These are phyloP conservation scores for Cerceris ruficornis DNA, from an alignment of 2,888 invertebrate genomes.

Conservation along the genomic window DNA sequence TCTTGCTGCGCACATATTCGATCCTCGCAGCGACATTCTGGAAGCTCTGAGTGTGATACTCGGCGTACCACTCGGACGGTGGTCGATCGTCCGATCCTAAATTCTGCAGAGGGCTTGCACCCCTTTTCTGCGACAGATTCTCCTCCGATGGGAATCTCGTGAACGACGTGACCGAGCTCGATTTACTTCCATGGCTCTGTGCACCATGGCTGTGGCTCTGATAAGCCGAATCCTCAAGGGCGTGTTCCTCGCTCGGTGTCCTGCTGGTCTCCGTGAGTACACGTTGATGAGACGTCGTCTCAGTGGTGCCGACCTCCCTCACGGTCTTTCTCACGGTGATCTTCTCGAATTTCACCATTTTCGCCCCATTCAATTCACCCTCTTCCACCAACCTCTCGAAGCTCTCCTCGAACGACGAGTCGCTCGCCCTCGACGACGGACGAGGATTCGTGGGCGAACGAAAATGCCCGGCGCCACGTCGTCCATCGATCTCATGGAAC, in stretches of 20 bases:
- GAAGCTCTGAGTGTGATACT: conserved; percentile 84
- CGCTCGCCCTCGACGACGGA: conserved; percentile 76
- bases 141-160: conserved; percentile 84
- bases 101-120: conserved; percentile 50
- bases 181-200: conserved; percentile 82
- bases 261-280: conserved; percentile 76
- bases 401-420: conserved; percentile 82
- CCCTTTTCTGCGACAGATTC: conserved; percentile 76
- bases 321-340: conserved; percentile 86
- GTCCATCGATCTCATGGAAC: conserved; percentile 77
- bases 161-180: conserved; percentile 83
- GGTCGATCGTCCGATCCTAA: conserved; percentile 79
- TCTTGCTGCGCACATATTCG: conserved; percentile 89
- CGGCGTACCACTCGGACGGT: conserved; percentile 84
- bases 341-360: conserved; percentile 88
- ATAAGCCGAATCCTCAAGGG: conserved; percentile 84
- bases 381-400: conserved; percentile 84
- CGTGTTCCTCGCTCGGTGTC: conserved; percentile 84
- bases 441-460: conserved; percentile 47
- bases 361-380: conserved; percentile 86
- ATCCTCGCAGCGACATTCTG: conserved; percentile 87
- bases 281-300: conserved; percentile 24
- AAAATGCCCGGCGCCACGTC: conserved; percentile 65
- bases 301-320: conserved; percentile 81
- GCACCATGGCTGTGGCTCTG: conserved; percentile 82